Evolutionary conservation across 2,888 invertebrate species (phyloP).

Genomic region (Oscheius sp.): DNA sequence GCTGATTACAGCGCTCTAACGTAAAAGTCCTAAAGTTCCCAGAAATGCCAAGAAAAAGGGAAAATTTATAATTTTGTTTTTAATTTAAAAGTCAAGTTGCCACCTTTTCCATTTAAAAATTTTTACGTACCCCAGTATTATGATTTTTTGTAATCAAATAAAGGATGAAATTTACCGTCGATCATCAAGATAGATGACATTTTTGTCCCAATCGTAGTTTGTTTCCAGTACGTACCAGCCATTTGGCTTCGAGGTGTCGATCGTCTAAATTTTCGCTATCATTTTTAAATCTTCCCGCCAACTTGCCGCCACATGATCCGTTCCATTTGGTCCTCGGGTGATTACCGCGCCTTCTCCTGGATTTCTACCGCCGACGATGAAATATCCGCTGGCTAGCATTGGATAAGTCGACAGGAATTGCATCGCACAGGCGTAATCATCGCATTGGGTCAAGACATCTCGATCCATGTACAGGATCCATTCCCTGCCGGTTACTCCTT

Average conservation of each 20-base stretch:
- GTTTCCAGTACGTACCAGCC: slow-evolving; percentile 76
- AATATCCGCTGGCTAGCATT: slow-evolving; percentile 76
- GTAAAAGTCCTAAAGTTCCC: too few species aligned
- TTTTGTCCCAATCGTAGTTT: slow-evolving; percentile 77
- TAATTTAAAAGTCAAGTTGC: too few species aligned
- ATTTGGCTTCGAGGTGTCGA: slow-evolving; percentile 59
- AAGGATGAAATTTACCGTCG: slow-evolving; percentile 58
- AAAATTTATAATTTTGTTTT: too few species aligned
- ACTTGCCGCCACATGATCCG: slow-evolving; percentile 41
- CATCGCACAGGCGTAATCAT: slow-evolving; percentile 37
- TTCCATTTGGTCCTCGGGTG: slow-evolving; percentile 50
- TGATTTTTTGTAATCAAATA: too few species aligned
- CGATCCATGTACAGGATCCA: slow-evolving; percentile 43
- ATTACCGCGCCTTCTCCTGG: slow-evolving; percentile 50
- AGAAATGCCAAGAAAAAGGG: too few species aligned
- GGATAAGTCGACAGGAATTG: slow-evolving; percentile 39
- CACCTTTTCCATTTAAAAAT: too few species aligned
- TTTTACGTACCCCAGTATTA: too few species aligned
- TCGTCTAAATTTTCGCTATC: slow-evolving; percentile 5
- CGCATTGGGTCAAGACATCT: slow-evolving; percentile 40
- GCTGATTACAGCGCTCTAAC: too few species aligned
- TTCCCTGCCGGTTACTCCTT: slow-evolving; percentile 36
- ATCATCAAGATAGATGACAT: slow-evolving; percentile 76
- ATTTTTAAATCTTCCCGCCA: background rate
- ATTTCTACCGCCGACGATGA: slow-evolving; percentile 75